Evolutionary conservation across 2,888 invertebrate species (phyloP).

Genomic region (Nyleta sp.): DNA sequence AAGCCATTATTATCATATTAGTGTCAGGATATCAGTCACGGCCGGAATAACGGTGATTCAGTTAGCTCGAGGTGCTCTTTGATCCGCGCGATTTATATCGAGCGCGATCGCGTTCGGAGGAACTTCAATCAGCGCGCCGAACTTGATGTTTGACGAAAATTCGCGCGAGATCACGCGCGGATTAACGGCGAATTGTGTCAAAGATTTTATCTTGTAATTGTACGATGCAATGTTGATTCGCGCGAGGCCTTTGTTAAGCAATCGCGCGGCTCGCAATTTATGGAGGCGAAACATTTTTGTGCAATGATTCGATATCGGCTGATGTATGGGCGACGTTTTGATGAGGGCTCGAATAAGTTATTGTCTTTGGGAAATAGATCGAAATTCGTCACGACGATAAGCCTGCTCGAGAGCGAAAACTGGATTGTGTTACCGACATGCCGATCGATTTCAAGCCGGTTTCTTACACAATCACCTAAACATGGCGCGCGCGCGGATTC

Average conservation of each 20-base stretch:
- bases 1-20: conserved; percentile 62
- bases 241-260: conserved; percentile 21
- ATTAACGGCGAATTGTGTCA: conserved; percentile 27
- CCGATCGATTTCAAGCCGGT: conserved; percentile 30
- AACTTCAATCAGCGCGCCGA: conserved; percentile 28
- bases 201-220: conserved; percentile 31
- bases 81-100: conserved; percentile 47
- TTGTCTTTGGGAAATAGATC: conserved; percentile 31
- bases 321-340: conserved; percentile 29
- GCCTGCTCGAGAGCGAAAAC: conserved; percentile 23
- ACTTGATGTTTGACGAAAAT: conserved; percentile 43
- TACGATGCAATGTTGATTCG: conserved; percentile 14
- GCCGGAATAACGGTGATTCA: conserved; percentile 47
- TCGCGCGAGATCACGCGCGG: neutral
- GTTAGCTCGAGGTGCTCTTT: conserved; percentile 48
- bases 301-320: neutral
- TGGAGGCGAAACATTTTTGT: neutral
- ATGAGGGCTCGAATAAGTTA: conserved; percentile 18
- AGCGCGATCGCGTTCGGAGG: conserved; percentile 18
- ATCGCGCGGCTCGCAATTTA: conserved; percentile 22
- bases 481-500: too few species aligned
- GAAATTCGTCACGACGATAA: conserved; percentile 31
- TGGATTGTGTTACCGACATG: conserved; percentile 21
- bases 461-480: conserved; percentile 32
- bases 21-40: conserved; percentile 51